Evolutionary conservation across 2,888 invertebrate genomes (phyloP), one percentile per base, ranked within the genome.

Genomic region (Ganaspis brasiliensis): DNA sequence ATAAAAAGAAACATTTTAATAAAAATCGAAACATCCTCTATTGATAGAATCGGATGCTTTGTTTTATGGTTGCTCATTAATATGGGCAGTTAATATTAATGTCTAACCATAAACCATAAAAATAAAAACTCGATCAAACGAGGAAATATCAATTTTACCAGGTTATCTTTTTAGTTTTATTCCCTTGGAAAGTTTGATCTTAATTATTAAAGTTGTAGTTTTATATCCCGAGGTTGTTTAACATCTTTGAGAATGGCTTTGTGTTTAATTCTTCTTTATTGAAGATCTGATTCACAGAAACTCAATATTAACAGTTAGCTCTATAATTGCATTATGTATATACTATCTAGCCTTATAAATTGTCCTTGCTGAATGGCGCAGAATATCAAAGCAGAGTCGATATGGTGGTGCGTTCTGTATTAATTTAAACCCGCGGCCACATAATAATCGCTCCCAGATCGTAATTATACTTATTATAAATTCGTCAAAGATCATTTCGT

Each of bases 261-360:
- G 49, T 49, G 49, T 16, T 49, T 49, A 40, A 6, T 49, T 6
- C 49, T 49, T 49, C 59, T 59, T 59, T 59, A 59, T 59, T 37
- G 19, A 19, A 6, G 16, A 37, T 63, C 14, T 3, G 37, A 63
- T 63, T 63, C 16, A 35, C 31, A 16, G 61, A 14, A 12, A 37
- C 37, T 4, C 35, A 63, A 63, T 21, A 63, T 37, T 37, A 19
- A 63, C 37, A 63, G 63, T 40, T 21, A 59, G n/a, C 26, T 55
- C 26, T 59, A 63, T 63, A 63, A 63, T 63, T 35, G 14, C 37
- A 63, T 40, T 37, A 40, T 37, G 21, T 37, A 61, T 37, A n/a
- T n/a, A n/a, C n/a, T 61, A 21, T 12, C 21, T 21, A 63, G 63
- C 12, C 35, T 63, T 63, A 63, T 63, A 63, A 63, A 63, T 63